Conservation (phyloP, 2,888 invertebrate genomes). For the Ptychoptera albimana region DNA sequence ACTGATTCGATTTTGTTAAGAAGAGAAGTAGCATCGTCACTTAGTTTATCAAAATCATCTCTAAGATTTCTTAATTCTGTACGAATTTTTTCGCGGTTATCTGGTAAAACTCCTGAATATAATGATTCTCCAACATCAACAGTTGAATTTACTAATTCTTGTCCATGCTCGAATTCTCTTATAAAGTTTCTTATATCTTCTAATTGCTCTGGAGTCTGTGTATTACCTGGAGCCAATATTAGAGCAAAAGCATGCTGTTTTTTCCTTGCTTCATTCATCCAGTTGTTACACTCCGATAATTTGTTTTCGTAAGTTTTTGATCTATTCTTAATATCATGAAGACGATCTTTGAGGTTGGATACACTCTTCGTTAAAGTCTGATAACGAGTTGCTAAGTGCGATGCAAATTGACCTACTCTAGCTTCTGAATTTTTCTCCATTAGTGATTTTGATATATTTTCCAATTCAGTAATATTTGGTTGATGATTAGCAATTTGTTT, state of each 20-base stretch:
- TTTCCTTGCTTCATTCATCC: slow-evolving; percentile 60
- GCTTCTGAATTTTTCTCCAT: slow-evolving; percentile 67
- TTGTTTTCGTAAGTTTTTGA: slow-evolving; percentile 49
- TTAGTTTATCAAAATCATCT: slow-evolving; percentile 67
- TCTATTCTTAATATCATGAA: slow-evolving; percentile 53
- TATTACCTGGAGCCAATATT: slow-evolving; percentile 53
- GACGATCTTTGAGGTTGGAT: slow-evolving; percentile 49
- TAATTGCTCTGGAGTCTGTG: slow-evolving; percentile 59
- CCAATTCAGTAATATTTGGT: slow-evolving; percentile 48
- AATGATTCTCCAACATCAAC: slow-evolving; percentile 78
- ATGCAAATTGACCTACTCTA: slow-evolving; percentile 63
- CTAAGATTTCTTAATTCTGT: slow-evolving; percentile 65
- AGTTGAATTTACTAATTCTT: slow-evolving; percentile 57
- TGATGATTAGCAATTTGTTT: slow-evolving; percentile 47
- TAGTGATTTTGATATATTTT: slow-evolving; percentile 52
- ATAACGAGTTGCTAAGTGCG: slow-evolving; percentile 60
- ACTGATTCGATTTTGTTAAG: slow-evolving; percentile 79
- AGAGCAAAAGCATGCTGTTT: slow-evolving; percentile 57
- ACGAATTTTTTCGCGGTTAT: slow-evolving; percentile 72
- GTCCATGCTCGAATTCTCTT: slow-evolving; percentile 58
- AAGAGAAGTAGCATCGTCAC: slow-evolving; percentile 68
- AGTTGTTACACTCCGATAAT: slow-evolving; percentile 54
- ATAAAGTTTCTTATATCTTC: slow-evolving; percentile 47
- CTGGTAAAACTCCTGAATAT: slow-evolving; percentile 72
- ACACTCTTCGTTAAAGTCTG: slow-evolving; percentile 58